A percentile compares a stretch with the other conserved stretches of the same genome.
These are phyloP conservation scores for Dione juno DNA, from an alignment of 2,888 invertebrate genomes.

Conservation along the genomic window DNA sequence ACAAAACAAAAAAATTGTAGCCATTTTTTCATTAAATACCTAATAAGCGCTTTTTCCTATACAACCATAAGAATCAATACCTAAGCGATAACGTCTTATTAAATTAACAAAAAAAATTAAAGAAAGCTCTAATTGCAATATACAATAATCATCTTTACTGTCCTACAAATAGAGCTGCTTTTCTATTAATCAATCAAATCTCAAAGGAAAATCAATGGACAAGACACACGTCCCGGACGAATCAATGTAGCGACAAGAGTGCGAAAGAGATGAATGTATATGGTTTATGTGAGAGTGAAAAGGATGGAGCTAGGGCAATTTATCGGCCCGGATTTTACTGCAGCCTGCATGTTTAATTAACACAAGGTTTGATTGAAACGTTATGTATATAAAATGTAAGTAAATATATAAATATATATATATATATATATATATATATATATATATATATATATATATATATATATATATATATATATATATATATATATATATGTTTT, in stretches of 20 bases:
- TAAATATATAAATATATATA: slow-evolving; percentile 2
- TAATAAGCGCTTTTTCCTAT: not conserved
- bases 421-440: slow-evolving; percentile 7
- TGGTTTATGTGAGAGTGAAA: slow-evolving; percentile 21
- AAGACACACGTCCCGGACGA: slow-evolving; percentile 46
- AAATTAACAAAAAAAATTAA: slow-evolving; percentile 14
- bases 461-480: slow-evolving; percentile 1
- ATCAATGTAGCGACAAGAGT: slow-evolving; percentile 47
- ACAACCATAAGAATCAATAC: slow-evolving; percentile 2
- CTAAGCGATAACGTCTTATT: slow-evolving; percentile 10
- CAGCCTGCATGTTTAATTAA: slow-evolving; percentile 44
- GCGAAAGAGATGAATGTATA: slow-evolving; percentile 40
- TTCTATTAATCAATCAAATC: slow-evolving; percentile 33
- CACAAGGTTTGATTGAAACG: slow-evolving; percentile 16
- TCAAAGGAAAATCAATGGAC: slow-evolving; percentile 45
- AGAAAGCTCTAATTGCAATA: not conserved
- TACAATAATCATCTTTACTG: not conserved
- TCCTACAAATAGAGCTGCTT: slow-evolving; percentile 20
- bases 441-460: slow-evolving; percentile 4
- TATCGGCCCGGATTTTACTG: slow-evolving; percentile 44
- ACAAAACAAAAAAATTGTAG: no score
- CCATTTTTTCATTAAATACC: not conserved
- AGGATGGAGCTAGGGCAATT: slow-evolving; percentile 31
- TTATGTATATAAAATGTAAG: slow-evolving; percentile 1
- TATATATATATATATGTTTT: not conserved